Conservation (phyloP, 2,113 vertebrate species). For the Cryptotis parvus region DNA sequence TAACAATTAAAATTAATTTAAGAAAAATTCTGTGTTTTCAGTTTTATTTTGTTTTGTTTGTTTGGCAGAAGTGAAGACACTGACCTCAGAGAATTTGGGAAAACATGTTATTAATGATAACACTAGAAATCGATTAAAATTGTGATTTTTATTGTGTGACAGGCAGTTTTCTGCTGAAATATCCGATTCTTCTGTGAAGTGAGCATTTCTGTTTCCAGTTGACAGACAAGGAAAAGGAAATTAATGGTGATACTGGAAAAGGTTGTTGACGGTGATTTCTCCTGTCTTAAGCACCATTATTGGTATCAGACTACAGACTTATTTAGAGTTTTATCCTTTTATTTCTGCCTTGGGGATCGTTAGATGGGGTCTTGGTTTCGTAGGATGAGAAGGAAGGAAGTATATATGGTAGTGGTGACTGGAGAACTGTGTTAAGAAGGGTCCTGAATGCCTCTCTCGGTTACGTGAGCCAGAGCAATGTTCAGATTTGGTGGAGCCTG, state of each 20-base stretch:
- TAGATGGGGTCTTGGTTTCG: not conserved
- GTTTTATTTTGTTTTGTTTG: not conserved
- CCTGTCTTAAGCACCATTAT: not conserved
- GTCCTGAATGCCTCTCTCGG: not conserved
- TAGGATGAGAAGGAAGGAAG: no score
- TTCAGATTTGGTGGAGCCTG: not conserved
- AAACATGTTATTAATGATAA: conserved; percentile 1
- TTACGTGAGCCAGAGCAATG: not conserved
- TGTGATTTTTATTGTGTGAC: not conserved
- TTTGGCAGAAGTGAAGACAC: not conserved
- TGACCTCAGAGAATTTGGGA: not conserved
- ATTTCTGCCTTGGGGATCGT: not conserved
- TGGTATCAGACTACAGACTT: not conserved
- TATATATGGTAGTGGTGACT: not conserved
- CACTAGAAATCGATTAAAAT: not conserved
- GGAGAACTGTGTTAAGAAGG: not conserved
- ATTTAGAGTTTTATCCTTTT: not conserved
- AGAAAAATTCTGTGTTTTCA: not conserved
- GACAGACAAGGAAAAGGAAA: not conserved
- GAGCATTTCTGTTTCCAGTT: not conserved
- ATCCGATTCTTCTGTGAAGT: not conserved
- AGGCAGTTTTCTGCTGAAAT: not conserved
- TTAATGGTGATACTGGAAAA: not conserved
- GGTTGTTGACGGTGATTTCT: no score
- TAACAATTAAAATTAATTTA: no score